Evolutionary conservation across 2,888 invertebrate genomes (phyloP).

Genomic region (Agrypnus murinus): DNA sequence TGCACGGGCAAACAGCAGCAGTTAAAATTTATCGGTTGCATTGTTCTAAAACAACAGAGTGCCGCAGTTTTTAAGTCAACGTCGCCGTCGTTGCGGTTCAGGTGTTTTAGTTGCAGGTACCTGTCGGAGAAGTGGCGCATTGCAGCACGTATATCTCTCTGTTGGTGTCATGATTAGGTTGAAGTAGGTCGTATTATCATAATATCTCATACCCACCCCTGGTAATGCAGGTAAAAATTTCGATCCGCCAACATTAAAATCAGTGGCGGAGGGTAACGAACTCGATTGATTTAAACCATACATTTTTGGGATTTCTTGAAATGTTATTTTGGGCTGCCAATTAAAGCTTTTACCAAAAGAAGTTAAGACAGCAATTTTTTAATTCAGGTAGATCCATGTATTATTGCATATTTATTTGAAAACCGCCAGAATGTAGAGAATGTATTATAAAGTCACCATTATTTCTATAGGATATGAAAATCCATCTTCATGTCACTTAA

Average conservation of each 20-base stretch:
- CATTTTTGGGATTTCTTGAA: too few species aligned
- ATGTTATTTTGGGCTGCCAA: too few species aligned
- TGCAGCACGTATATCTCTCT: conserved; percentile 62
- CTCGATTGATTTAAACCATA: background rate
- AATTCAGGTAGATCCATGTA: too few species aligned
- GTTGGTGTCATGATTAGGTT: conserved; percentile 65
- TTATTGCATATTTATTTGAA: too few species aligned
- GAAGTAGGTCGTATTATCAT: conserved; percentile 67
- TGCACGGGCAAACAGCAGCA: conserved; percentile 24
- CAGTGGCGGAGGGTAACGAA: conserved; percentile 48
- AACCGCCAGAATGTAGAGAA: too few species aligned
- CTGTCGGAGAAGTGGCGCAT: conserved; percentile 56
- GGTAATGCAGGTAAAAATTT: conserved; percentile 64
- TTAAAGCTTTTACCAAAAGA: too few species aligned
- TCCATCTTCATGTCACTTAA: too few species aligned
- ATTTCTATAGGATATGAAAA: too few species aligned
- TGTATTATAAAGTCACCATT: too few species aligned
- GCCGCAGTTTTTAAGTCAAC: conserved; percentile 31
- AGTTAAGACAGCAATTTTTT: too few species aligned
- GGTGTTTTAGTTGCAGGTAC: conserved; percentile 44
- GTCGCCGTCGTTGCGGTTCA: conserved; percentile 30
- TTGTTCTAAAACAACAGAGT: conserved; percentile 29
- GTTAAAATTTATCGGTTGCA: conserved; percentile 38
- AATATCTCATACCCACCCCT: conserved; percentile 63
- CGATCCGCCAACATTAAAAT: conserved; percentile 51